Conservation (phyloP, 2,113 vertebrate genomes). For the Alligator mississippiensis region DNA sequence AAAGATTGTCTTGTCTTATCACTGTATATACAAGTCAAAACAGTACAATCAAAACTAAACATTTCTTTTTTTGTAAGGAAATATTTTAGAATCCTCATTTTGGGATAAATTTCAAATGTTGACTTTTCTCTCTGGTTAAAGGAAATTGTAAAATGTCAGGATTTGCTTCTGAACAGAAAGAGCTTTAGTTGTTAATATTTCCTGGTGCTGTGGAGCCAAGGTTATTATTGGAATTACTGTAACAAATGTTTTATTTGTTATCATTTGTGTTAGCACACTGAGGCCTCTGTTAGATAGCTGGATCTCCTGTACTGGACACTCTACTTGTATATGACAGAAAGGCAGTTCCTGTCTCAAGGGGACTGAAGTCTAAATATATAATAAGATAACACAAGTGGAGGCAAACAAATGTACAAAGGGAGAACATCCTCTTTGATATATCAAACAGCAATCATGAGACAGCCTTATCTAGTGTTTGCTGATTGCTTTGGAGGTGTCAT, state of each 20-base stretch:
- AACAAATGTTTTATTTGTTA: neutral
- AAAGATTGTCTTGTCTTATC: neutral
- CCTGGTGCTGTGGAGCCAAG: slow-evolving; percentile 2
- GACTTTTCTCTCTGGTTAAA: neutral
- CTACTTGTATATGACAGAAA: neutral
- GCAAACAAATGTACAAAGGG: neutral
- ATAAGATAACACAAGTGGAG: neutral
- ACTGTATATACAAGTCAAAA: neutral
- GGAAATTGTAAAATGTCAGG: neutral
- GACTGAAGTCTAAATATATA: neutral
- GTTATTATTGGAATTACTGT: neutral
- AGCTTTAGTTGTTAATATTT: neutral
- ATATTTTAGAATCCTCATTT: neutral
- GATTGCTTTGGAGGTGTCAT: neutral
- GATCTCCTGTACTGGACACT: neutral
- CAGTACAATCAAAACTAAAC: neutral
- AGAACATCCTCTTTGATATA: neutral
- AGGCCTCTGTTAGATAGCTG: neutral
- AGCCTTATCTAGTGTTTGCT: neutral
- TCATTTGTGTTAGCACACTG: neutral
- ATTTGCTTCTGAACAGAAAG: neutral
- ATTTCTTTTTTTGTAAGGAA: neutral
- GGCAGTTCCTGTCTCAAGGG: neutral
- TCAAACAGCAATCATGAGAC: neutral
- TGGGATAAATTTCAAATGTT: neutral